phyloP scores from a whole-genome alignment of 2,113 vertebrate genomes.

The Leptodactylus fuscus region DNA sequence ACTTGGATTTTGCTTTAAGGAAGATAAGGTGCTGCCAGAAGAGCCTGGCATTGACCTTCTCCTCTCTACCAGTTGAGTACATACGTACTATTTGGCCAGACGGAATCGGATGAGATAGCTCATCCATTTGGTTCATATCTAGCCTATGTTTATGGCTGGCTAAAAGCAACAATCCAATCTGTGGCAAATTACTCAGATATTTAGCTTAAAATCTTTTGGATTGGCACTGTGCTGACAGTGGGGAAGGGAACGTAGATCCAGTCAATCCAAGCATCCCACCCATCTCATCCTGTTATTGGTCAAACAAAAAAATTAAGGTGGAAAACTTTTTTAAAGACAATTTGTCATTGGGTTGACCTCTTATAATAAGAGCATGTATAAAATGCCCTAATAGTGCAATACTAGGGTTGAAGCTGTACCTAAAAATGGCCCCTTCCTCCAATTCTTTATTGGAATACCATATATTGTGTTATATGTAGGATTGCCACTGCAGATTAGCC shows the following conservation, averaged over 20 bases:
- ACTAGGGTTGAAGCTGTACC: background rate
- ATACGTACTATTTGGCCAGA: too few species aligned
- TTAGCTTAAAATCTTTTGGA: too few species aligned
- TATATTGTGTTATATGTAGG: background rate
- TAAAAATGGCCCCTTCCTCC: background rate
- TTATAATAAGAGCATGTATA: too few species aligned
- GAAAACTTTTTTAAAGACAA: background rate
- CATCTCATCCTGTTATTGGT: background rate
- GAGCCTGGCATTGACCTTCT: too few species aligned
- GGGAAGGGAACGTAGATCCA: background rate
- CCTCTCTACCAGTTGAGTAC: too few species aligned
- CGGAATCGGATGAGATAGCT: too few species aligned
- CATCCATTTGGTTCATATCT: too few species aligned
- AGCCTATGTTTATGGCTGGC: too few species aligned
- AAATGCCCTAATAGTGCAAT: background rate
- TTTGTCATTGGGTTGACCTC: background rate
- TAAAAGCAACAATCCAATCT: too few species aligned
- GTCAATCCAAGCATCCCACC: background rate
- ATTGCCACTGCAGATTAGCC: too few species aligned
- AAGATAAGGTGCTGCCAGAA: too few species aligned
- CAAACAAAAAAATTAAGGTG: background rate
- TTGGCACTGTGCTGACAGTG: background rate
- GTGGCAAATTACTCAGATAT: background rate
- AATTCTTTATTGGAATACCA: background rate
- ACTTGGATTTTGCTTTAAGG: too few species aligned